These are phyloP conservation scores for Drosophila busckii DNA, from an alignment of 1,140 invertebrate species.

Conservation along the genomic window DNA sequence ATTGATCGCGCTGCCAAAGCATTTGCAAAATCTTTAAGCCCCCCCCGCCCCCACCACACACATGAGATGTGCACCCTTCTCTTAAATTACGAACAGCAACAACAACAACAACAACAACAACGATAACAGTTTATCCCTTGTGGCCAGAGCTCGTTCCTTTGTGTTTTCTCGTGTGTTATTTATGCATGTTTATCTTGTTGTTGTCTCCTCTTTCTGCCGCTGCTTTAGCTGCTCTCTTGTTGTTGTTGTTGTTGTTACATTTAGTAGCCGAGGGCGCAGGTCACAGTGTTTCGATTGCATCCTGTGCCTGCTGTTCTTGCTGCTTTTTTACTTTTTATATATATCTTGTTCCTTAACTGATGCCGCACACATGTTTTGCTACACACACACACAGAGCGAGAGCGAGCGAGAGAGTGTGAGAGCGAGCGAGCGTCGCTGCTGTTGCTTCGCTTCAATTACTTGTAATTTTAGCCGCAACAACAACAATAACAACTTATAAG, in stretches of 20 bases:
- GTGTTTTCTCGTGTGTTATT: conserved; percentile 10
- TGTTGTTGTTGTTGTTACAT: conserved; percentile 26
- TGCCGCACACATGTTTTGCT: conserved; percentile 56
- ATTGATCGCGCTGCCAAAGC: conserved; percentile 33
- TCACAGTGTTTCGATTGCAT: conserved; percentile 29
- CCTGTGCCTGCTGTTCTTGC: conserved; percentile 46
- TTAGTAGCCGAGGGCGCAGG: conserved; percentile 32
- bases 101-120: too few species aligned
- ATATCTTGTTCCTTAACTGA: conserved; percentile 22
- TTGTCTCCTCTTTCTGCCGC: too few species aligned
- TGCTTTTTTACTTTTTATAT: neutral
- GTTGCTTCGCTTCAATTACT: conserved; percentile 67
- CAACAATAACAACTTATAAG: conserved; percentile 25
- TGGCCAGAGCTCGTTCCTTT: conserved; percentile 2
- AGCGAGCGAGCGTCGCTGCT: conserved; percentile 8
- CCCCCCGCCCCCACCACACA: neutral
- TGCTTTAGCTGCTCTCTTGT: neutral
- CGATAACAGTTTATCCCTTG: conserved; percentile 6
- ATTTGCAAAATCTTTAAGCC: conserved; percentile 14
- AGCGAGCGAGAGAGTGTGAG: conserved; percentile 1
- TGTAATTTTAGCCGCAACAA: conserved; percentile 71
- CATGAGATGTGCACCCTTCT: too few species aligned
- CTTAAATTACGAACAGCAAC: too few species aligned
- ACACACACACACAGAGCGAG: conserved; percentile 6
- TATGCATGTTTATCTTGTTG: conserved; percentile 33